phyloP scores from a whole-genome alignment of 2,113 vertebrate genomes.

The Spea bombifrons region DNA sequence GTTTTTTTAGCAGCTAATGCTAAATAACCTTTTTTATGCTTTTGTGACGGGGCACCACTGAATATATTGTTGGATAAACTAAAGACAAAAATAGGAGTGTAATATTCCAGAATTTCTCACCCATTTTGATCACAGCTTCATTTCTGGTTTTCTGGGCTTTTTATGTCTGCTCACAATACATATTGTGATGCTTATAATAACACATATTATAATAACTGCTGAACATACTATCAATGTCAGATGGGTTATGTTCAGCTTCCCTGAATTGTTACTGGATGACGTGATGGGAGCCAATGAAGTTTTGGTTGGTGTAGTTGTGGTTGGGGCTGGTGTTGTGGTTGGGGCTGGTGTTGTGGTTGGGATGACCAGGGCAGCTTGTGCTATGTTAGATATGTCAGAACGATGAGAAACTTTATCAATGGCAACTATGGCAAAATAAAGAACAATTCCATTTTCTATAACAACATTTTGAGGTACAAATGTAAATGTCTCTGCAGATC shows the following conservation, averaged over 20 bases:
- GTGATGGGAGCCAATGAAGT: background rate
- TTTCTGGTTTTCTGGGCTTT: slow-evolving; percentile 8
- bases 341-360: background rate
- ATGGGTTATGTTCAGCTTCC: background rate
- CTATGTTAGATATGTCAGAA: slow-evolving; percentile 61
- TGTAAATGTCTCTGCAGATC: slow-evolving; percentile 53
- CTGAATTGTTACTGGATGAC: background rate
- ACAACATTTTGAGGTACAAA: slow-evolving; percentile 51
- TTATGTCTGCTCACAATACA: slow-evolving; percentile 10
- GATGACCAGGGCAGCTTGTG: slow-evolving; percentile 48
- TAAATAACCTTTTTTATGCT: no score
- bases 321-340: background rate
- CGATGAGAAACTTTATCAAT: slow-evolving; percentile 34
- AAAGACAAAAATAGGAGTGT: no score
- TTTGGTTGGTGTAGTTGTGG: slow-evolving; percentile 1
- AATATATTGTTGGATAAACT: no score
- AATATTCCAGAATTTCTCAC: no score
- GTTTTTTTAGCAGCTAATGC: no score
- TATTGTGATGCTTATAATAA: slow-evolving; percentile 27
- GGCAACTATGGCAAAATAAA: slow-evolving; percentile 57
- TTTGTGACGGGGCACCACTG: no score
- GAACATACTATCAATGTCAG: slow-evolving; percentile 16
- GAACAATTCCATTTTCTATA: slow-evolving; percentile 50
- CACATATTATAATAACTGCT: slow-evolving; percentile 13
- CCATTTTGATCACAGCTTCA: background rate